Base-by-base conservation (phyloP, 2,113 vertebrate species). In the Pyrgilauda ruficollis region DNA sequence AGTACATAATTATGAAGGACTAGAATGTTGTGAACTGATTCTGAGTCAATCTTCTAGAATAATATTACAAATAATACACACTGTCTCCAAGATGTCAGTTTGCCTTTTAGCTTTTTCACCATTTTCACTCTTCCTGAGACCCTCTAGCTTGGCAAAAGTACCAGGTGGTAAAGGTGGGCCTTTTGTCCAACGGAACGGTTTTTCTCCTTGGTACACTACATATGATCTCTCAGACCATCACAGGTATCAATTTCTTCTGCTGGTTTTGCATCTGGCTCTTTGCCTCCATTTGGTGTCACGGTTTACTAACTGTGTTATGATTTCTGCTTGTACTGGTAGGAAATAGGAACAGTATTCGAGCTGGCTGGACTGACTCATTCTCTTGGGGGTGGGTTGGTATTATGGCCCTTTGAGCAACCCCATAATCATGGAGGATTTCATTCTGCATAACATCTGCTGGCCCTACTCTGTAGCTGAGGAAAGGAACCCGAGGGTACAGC, bases 381-480 rank as follows among this genome's bases (percentile, higher is more conserved):
- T 90, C 47, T 90, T 90, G 92, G n/a, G 21, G 13, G 39, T 88
- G 31, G 33, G 39, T 52, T 83, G 55, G 31, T 93, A 46, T 70
- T 84, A 81, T 7, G 59, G 61, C 41, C 59, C 88, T 93, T 63
- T 88, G 93, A 96, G 75, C 72, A 90, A 67, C 49, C 31, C 64
- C 28, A 27, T 68, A 92, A 86, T 84, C 85, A 74, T 0, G 1
- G 61, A 93, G 61, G 88, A 86, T 84, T 90, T 94, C 16, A 92
- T 88, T 89, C 93, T 74, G 49, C 68, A 81, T 46, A 87, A 89
- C 78, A 94, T 88, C 85, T 94, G 76, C 47, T 96, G 41, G 62
- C 59, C 17, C 27, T 84, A 22, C 64, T 83, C 56, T 72, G 49
- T 63, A 92, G 68, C 68, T 84, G 55, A 90, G 64, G 55, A 63